These are phyloP conservation scores for Coregonus suidteri DNA, from an alignment of 2,797 vertebrate genomes.

Conservation along the genomic window DNA sequence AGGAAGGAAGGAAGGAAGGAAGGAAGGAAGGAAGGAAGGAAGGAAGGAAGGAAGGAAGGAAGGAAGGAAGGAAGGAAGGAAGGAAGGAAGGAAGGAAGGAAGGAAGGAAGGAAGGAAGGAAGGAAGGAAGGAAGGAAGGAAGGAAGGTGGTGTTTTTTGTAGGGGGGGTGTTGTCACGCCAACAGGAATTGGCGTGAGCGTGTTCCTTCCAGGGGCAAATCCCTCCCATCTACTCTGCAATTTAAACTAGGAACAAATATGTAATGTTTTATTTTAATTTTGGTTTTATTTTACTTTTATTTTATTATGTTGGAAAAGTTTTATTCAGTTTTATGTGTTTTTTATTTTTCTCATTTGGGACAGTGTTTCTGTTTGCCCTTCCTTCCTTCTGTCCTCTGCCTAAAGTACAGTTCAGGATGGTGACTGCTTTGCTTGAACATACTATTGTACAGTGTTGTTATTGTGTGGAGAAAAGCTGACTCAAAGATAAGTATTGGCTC, in stretches of 20 bases:
- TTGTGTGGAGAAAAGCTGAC: slow-evolving; percentile 58
- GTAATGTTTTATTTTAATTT: slow-evolving; percentile 65
- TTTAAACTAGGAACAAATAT: slow-evolving; percentile 75
- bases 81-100: too few species aligned
- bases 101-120: slow-evolving; percentile 41
- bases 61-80: slow-evolving; percentile 43
- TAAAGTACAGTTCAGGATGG: slow-evolving; percentile 69
- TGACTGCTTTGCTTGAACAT: slow-evolving; percentile 77
- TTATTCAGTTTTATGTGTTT: slow-evolving; percentile 54
- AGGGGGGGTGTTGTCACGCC: slow-evolving; percentile 70
- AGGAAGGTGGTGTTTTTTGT: slow-evolving; percentile 29
- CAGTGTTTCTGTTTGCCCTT: slow-evolving; percentile 48
- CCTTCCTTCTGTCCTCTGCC: slow-evolving; percentile 52
- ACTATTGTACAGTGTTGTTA: slow-evolving; percentile 70
- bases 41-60: slow-evolving; percentile 44
- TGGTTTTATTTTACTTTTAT: slow-evolving; percentile 55
- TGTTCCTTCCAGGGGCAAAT: slow-evolving; percentile 67
- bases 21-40: slow-evolving; percentile 48
- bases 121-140: slow-evolving; percentile 49
- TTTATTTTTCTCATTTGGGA: slow-evolving; percentile 49
- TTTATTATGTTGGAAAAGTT: slow-evolving; percentile 40
- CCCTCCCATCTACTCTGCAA: slow-evolving; percentile 73
- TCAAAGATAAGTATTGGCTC: slow-evolving; percentile 46
- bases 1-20: slow-evolving; percentile 52
- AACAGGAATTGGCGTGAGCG: slow-evolving; percentile 77